Conservation (phyloP, 2,888 invertebrate species). For the Cryptophagus acutangulus region DNA sequence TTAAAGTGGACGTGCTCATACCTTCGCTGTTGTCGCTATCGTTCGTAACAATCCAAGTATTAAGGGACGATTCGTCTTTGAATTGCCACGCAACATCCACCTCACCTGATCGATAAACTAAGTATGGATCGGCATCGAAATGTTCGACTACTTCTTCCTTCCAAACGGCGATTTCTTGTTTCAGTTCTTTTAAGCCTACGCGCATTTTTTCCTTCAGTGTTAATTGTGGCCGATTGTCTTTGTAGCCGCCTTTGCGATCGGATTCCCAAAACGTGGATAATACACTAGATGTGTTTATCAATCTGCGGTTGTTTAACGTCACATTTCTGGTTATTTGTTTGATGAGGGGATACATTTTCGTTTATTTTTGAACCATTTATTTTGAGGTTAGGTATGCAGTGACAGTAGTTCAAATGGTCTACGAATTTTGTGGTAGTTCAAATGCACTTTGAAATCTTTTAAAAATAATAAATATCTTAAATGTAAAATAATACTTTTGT, state of each 20-base stretch:
- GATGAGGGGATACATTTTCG: too few relatives aligned
- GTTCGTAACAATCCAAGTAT: conserved; percentile 67
- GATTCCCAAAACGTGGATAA: conserved; percentile 53
- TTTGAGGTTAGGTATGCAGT: too few relatives aligned
- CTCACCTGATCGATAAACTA: conserved; percentile 58
- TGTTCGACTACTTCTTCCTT: conserved; percentile 63
- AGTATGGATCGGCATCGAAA: conserved; percentile 57
- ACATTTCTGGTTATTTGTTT: too few relatives aligned
- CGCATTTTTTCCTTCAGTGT: conserved; percentile 55
- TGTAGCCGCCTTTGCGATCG: conserved; percentile 59
- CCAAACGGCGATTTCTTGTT: conserved; percentile 62
- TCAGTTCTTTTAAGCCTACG: conserved; percentile 62
- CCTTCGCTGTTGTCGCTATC: conserved; percentile 83
- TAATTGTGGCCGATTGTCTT: conserved; percentile 41
- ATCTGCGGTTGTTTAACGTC: too few relatives aligned
- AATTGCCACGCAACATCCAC: conserved; percentile 73
- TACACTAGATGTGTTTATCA: background rate
- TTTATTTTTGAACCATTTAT: too few relatives aligned
- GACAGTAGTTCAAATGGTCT: too few relatives aligned
- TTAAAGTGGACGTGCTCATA: conserved; percentile 62
- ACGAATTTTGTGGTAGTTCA: too few relatives aligned
- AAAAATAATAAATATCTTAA: too few relatives aligned
- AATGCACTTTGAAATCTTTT: too few relatives aligned
- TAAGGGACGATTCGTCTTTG: conserved; percentile 54
- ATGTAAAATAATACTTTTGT: too few relatives aligned